phyloP scores from a whole-genome alignment of 2,113 vertebrate genomes.

The Hippocampus zosterae region DNA sequence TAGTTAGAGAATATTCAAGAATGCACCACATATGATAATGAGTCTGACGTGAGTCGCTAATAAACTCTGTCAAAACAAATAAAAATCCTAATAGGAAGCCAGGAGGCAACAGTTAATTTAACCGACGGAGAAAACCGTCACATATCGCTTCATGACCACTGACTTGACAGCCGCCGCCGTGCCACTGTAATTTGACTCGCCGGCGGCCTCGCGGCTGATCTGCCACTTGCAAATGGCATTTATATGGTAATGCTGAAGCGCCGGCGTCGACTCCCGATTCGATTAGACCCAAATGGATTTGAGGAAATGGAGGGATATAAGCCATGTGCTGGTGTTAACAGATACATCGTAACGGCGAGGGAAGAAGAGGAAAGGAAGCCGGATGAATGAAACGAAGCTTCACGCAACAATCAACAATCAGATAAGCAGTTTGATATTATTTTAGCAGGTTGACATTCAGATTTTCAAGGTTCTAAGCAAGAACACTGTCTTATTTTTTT shows the following conservation, averaged over 20 bases:
- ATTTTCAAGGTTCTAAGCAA: not conserved
- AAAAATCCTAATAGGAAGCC: not conserved
- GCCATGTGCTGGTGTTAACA: conserved; percentile 49
- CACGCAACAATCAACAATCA: not conserved
- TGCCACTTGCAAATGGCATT: conserved; percentile 63
- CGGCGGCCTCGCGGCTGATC: conserved; percentile 32
- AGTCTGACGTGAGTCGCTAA: not conserved
- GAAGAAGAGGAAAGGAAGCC: not conserved
- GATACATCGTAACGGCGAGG: conserved; percentile 31
- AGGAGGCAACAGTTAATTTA: not conserved
- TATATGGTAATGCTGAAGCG: conserved; percentile 65
- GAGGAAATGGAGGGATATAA: conserved; percentile 36
- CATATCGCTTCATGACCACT: conserved; percentile 1
- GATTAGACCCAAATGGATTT: conserved; percentile 62
- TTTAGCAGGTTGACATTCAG: not conserved
- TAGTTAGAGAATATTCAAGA: not conserved
- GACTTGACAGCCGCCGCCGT: conserved; percentile 50
- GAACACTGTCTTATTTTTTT: not conserved
- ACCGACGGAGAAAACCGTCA: not conserved
- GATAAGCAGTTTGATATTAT: not conserved
- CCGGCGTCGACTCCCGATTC: conserved; percentile 55
- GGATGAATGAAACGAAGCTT: conserved; percentile 4
- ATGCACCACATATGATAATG: not conserved
- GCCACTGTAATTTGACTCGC: conserved; percentile 56
- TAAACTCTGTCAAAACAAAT: not conserved